Base-by-base conservation (phyloP, 2,888 invertebrate genomes). In the Perdita meconis region DNA sequence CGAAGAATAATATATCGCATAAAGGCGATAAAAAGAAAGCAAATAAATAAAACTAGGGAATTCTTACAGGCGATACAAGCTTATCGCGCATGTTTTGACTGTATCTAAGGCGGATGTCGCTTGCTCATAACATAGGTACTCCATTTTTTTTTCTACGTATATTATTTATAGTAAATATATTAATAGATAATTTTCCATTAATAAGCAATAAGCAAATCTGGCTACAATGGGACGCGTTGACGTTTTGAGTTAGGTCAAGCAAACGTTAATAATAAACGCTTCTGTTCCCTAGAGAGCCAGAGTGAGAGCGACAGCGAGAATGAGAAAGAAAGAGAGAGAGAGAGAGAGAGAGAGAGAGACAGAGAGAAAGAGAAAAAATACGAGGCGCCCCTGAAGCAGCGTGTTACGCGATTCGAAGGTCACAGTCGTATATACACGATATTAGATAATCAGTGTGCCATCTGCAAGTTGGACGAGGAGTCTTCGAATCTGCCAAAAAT, bases 371-470 rank as follows among this genome's bases (percentile, higher is more conserved):
- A n/a, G n/a, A 22, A 74, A 73, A 69, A 67, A 69, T 69, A 72
- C 74, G 63, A 68, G 47, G 61, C 59, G 65, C 47, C 64, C 70
- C 82, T 86, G 85, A 86, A 85, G 86, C 87, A 88, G 82, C 83
- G 76, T 26, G 84, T 87, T 86, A 85, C 82, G 86, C 81, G 84
- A 86, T 78, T 77, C 36, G 73, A 86, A 86, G 82, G 86, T 82
- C 85, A 67, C 26, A 22, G 38, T 50, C 63, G 47, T 77, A 53
- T 77, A 73, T 77, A 61, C 64, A 68, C 64, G 70, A 47, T 53
- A 84, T 90, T 90, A 89, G 89, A 83, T 89, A 89, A 90, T 83
- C 70, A 51, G 19, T 69, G 66, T 78, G 81, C 71, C 57, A 76
- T 77, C 57, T 71, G 40, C 61, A 70, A 72, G 24, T 42, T 34